These are phyloP conservation scores for Fragum fragum DNA, from an alignment of 2,888 invertebrate species.

Conservation along the genomic window DNA sequence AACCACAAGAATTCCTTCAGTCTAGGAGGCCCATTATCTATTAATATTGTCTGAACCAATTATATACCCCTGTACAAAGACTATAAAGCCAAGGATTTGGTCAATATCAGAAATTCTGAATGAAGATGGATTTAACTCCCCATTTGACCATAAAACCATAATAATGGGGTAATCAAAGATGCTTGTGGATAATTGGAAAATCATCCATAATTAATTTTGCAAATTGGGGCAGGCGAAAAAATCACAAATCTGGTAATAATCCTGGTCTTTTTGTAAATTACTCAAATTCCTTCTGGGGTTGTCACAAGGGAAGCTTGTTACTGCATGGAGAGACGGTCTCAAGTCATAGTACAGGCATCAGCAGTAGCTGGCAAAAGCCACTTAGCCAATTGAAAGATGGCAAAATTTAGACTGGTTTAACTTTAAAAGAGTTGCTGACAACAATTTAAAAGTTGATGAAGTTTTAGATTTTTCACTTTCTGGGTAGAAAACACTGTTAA, in stretches of 20 bases:
- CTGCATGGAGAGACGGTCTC: too few relatives aligned
- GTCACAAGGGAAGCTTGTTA: too few relatives aligned
- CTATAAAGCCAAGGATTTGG: not conserved
- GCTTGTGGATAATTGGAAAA: slow-evolving; percentile 19
- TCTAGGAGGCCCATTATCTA: too few relatives aligned
- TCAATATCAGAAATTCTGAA: slow-evolving; percentile 2
- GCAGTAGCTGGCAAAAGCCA: too few relatives aligned
- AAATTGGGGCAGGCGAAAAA: slow-evolving; percentile 14
- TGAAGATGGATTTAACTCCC: slow-evolving; percentile 5
- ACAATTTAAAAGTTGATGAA: too few relatives aligned
- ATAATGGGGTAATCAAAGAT: slow-evolving; percentile 30
- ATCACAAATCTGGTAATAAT: slow-evolving; percentile 12
- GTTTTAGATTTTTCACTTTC: too few relatives aligned
- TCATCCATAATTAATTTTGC: slow-evolving; percentile 30
- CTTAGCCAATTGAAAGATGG: too few relatives aligned
- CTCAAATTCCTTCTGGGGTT: slow-evolving; percentile 1
- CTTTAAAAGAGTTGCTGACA: too few relatives aligned
- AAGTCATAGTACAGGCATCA: too few relatives aligned
- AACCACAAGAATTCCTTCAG: too few relatives aligned
- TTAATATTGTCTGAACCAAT: not conserved
- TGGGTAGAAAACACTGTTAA: too few relatives aligned
- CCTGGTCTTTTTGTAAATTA: not conserved
- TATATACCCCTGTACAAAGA: not conserved
- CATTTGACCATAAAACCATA: not conserved
- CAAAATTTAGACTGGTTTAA: too few relatives aligned